A percentile compares a stretch with the other conserved stretches of the same genome.
Evolutionary conservation across 2,797 vertebrate species (phyloP).

Genomic region (Coccyzus lansbergi): DNA sequence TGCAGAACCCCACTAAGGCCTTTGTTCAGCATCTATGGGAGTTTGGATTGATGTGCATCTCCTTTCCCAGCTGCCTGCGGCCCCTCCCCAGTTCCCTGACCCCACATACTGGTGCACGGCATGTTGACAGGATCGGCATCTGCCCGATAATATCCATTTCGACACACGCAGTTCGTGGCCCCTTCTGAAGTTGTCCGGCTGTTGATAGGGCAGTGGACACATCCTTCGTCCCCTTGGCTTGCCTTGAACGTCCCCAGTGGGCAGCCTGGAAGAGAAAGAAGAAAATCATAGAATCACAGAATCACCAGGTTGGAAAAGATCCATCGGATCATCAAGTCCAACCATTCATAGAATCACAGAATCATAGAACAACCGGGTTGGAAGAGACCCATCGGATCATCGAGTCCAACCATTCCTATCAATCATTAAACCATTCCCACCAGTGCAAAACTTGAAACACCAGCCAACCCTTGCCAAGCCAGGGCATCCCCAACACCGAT

Average conservation of each 20-base stretch:
- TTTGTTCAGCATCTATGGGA: neutral
- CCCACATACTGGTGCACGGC: constrained; percentile 92
- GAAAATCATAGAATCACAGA: too few species aligned
- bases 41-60: neutral
- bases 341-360: too few species aligned
- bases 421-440: too few species aligned
- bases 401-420: too few species aligned
- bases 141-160: constrained; percentile 87
- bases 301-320: too few species aligned
- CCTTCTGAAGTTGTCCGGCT: constrained; percentile 91
- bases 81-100: neutral
- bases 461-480: neutral
- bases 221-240: constrained; percentile 90
- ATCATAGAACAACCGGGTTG: too few species aligned
- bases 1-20: neutral
- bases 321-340: too few species aligned
- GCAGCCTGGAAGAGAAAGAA: constrained; percentile 81
- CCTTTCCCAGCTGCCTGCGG: fast-evolving
- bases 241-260: constrained; percentile 90
- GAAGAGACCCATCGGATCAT: too few species aligned
- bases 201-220: constrained; percentile 91
- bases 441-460: neutral
- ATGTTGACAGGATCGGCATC: constrained; percentile 90
- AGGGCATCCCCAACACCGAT: neutral
- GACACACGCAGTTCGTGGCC: constrained; percentile 91